These are phyloP conservation scores for Anas georgica DNA, from an alignment of 2,797 vertebrate genomes.

Conservation along the genomic window DNA sequence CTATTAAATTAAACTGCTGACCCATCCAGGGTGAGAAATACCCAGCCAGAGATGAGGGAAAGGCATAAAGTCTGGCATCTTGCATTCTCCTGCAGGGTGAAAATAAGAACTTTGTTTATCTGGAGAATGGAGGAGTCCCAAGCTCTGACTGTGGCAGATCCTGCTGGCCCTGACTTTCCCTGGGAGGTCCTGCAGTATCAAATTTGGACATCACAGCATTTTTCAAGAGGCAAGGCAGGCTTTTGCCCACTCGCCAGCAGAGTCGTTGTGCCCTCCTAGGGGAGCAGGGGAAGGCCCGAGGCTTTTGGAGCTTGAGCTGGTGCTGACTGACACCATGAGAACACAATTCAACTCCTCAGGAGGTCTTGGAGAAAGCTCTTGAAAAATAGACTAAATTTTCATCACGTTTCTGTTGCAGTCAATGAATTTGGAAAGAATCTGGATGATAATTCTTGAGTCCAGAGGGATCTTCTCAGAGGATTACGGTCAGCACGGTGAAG, in stretches of 20 bases:
- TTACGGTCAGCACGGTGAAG: neutral
- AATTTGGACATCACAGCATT: neutral
- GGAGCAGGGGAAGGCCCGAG: neutral
- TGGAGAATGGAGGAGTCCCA: neutral
- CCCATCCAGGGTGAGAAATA: neutral
- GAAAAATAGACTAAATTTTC: neutral
- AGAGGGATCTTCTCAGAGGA: neutral
- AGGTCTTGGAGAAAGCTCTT: neutral
- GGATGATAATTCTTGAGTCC: neutral
- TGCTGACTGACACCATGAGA: neutral
- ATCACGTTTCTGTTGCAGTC: neutral
- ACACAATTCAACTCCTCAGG: neutral
- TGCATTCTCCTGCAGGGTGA: neutral
- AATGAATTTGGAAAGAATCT: neutral
- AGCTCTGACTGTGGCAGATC: neutral
- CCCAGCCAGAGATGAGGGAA: neutral
- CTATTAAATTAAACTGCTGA: neutral
- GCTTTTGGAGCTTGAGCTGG: neutral
- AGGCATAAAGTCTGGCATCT: neutral
- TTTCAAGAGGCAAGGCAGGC: neutral
- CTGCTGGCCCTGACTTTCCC: neutral
- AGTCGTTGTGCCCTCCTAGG: fast-evolving
- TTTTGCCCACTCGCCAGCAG: neutral
- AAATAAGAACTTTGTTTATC: neutral
- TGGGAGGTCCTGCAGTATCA: neutral